Conservation (phyloP, 2,113 vertebrate genomes). For the Lamprotornis superbus region DNA sequence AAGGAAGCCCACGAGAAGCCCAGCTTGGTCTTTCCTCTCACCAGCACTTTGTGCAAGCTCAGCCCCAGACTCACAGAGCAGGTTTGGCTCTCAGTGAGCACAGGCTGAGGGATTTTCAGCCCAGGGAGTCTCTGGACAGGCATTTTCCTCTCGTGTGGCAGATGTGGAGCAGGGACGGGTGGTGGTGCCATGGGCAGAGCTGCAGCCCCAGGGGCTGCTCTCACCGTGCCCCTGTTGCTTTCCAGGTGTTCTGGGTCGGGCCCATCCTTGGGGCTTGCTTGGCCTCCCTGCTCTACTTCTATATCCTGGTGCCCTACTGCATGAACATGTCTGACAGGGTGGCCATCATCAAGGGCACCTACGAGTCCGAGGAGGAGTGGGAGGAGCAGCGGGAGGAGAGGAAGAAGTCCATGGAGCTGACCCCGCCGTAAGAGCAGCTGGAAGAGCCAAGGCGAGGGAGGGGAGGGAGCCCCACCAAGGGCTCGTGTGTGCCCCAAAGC, state of each 20-base stretch:
- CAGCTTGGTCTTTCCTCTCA: not conserved
- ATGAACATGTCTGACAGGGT: conserved; percentile 74
- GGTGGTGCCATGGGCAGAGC: fast-evolving
- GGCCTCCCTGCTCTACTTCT: conserved; percentile 80
- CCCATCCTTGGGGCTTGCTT: conserved; percentile 76
- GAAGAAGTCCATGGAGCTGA: conserved; percentile 79
- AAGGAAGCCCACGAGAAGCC: not conserved
- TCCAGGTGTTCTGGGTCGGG: conserved; percentile 84
- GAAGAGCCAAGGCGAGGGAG: not conserved
- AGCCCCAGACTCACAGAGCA: not conserved
- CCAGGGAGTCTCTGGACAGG: not conserved
- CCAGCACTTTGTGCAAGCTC: not conserved
- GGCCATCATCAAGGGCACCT: conserved; percentile 77
- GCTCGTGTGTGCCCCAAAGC: not conserved
- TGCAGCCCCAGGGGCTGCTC: not conserved
- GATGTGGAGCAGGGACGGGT: fast-evolving
- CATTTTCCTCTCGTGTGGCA: fast-evolving
- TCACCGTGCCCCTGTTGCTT: not conserved
- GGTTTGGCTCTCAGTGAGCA: not conserved
- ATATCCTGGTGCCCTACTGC: conserved; percentile 77
- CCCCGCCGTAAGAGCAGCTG: conserved; percentile 25
- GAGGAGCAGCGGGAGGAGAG: conserved; percentile 75
- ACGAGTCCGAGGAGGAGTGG: conserved; percentile 78
- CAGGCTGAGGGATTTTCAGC: not conserved
- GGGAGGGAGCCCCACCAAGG: not conserved